phyloP scores from a whole-genome alignment of 35 echinoderm and acorn worm genomes.

The Anneissia japonica region DNA sequence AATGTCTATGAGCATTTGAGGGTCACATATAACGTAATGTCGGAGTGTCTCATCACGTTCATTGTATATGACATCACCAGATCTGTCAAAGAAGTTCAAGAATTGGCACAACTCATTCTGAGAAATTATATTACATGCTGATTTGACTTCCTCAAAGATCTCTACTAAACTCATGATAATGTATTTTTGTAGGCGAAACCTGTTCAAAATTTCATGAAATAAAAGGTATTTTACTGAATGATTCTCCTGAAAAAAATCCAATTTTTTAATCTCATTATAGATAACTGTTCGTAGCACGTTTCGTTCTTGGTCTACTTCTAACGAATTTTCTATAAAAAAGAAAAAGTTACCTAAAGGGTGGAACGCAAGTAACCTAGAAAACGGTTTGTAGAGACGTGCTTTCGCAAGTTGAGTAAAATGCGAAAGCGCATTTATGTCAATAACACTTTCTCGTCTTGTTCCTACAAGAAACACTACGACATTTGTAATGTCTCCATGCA shows the following conservation, averaged over 20 bases:
- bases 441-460: not conserved
- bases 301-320: not conserved
- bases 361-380: not conserved
- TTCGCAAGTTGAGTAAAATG: not conserved
- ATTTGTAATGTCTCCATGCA: not conserved
- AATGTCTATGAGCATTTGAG: not conserved
- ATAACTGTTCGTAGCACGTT: not conserved
- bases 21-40: not conserved
- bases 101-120: not conserved
- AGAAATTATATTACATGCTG: not conserved
- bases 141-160: not conserved
- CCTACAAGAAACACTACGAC: slow-evolving; percentile 5
- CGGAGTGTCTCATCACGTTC: not conserved
- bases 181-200: not conserved
- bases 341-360: not conserved
- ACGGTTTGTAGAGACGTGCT: not conserved
- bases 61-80: not conserved
- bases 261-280: not conserved
- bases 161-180: not conserved
- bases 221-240: not conserved
- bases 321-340: not conserved
- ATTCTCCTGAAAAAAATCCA: not conserved
- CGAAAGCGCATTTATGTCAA: not conserved
- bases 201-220: not conserved
- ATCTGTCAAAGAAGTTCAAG: not conserved